Percentiles rank a stretch among this genome's conserved stretches.
Evolutionary conservation across 2,888 invertebrate genomes (phyloP).

Genomic region (Aelia acuminata): DNA sequence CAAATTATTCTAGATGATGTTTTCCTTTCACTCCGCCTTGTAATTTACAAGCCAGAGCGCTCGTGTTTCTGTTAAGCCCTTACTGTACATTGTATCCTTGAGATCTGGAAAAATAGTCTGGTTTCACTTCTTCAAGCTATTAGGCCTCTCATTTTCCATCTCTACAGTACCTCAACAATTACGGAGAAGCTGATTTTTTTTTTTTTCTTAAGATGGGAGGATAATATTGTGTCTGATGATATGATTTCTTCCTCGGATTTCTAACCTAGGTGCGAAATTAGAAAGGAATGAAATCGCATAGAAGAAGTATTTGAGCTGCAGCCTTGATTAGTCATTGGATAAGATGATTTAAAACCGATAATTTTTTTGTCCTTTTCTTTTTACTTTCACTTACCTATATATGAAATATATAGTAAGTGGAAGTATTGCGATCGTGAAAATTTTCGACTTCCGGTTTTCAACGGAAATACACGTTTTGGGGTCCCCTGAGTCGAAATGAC

Average conservation of each 20-base stretch:
- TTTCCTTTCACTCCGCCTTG: background rate
- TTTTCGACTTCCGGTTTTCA: too few species aligned
- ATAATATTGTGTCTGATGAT: background rate
- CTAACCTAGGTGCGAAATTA: background rate
- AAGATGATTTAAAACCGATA: too few species aligned
- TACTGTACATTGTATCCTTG: constrained; percentile 13
- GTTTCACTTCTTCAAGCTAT: constrained; percentile 9
- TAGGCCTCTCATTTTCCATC: constrained; percentile 32
- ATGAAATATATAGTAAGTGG: too few species aligned
- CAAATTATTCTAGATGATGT: background rate
- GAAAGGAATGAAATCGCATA: too few species aligned
- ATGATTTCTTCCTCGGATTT: background rate
- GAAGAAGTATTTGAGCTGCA: too few species aligned
- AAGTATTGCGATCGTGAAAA: too few species aligned
- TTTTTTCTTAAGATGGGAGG: background rate
- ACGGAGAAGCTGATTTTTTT: background rate
- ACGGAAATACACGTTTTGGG: too few species aligned
- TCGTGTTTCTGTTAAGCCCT: background rate
- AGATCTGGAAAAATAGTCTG: background rate
- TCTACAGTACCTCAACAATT: background rate
- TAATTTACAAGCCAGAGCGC: background rate
- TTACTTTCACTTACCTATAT: too few species aligned
- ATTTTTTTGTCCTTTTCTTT: too few species aligned
- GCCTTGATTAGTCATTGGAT: too few species aligned
- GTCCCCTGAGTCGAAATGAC: too few species aligned